Conservation (phyloP, 2,113 vertebrate genomes). For the Catharus minimus region DNA sequence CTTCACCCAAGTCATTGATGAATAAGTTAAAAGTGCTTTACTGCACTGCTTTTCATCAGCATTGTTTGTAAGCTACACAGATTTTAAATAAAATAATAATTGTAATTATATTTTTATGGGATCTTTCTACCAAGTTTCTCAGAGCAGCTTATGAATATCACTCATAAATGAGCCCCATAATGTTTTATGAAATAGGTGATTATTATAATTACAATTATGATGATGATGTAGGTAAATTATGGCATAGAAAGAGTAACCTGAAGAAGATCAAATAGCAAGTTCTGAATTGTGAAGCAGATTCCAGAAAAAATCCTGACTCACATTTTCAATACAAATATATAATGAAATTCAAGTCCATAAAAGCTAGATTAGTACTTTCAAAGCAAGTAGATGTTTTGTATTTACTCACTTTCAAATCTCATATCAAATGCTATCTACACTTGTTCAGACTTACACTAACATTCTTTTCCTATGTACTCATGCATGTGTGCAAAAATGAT, state of each 20-base stretch:
- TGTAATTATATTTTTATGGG: constrained; percentile 39
- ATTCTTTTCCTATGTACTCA: background rate
- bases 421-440: constrained; percentile 22
- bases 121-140: constrained; percentile 25
- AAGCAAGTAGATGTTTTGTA: background rate
- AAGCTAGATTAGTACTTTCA: constrained; percentile 26
- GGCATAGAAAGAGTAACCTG: constrained; percentile 16
- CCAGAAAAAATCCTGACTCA: constrained; percentile 29
- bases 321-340: constrained; percentile 54
- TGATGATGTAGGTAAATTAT: constrained; percentile 38
- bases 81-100: constrained; percentile 43
- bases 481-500: background rate
- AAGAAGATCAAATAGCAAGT: constrained; percentile 44
- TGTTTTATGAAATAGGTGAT: constrained; percentile 8
- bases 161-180: constrained; percentile 46
- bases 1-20: background rate
- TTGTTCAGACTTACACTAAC: background rate
- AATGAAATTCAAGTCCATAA: constrained; percentile 39
- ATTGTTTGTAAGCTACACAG: background rate
- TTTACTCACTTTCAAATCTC: constrained; percentile 27
- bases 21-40: background rate
- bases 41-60: background rate
- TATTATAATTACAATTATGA: constrained; percentile 51
- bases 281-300: constrained; percentile 30
- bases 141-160: constrained; percentile 42